Base-by-base conservation (phyloP, 2,888 invertebrate species). In the Cenopis cana region DNA sequence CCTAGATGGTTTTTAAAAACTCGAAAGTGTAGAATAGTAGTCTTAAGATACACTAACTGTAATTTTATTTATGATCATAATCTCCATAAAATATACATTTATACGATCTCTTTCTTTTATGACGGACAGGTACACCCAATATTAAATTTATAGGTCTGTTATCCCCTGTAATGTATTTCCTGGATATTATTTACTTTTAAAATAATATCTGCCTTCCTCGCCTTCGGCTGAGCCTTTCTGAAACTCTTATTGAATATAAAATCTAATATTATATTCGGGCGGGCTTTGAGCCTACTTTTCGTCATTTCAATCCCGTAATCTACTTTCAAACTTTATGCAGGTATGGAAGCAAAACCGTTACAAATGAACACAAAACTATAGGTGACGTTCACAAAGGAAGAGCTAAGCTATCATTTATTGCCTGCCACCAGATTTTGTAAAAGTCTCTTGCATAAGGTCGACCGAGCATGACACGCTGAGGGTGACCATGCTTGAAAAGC, bases 241-340 rank as follows among this genome's bases (percentile, higher is more conserved):
- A 66, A 67, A 71, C 66, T 71, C 66, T 55, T 71, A 71, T 71
- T 71, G 67, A 71, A 71, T 71, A 71, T 71, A 38, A 71, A 71
- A 71, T 71, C 71, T 61, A 71, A 71, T 71, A 71, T 71, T 55
- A 71, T 71, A 71, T 67, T 56, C 66, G 61, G 29, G 65, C 65
- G 20, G 69, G 70, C 33, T 61, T 67, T 56, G 55, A 67, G 71
- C 67, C 71, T 71, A 70, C 70, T 70, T 70, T 67, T 61, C 66
- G 71, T 67, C 67, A 67, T 61, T 61, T 50, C 60, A 67, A 71
- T 71, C 71, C 61, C 60, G 71, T 71, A 71, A 67, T 67, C 71
- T 71, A 71, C 61, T 71, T 71, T 71, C 55, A 55, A 71, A 71
- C 71, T 71, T 71, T 67, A 50, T 56, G 24, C 50, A 55, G 60